phyloP scores from a whole-genome alignment of 2,797 vertebrate species.

The Ataeniobius toweri region DNA sequence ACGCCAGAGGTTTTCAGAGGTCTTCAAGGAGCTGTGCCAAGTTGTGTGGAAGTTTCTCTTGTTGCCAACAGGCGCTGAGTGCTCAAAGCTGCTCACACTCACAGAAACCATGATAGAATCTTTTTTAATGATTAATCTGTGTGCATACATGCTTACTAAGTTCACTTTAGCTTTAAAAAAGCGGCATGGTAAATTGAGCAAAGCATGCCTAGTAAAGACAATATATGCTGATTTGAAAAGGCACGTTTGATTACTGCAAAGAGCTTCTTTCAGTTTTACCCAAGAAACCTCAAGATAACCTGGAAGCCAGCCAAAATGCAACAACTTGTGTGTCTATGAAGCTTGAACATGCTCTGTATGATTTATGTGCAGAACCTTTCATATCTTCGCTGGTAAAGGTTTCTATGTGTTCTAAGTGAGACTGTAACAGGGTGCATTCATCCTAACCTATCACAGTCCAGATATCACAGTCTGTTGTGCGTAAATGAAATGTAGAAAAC shows the following conservation, averaged over 20 bases:
- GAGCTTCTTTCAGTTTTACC: slow-evolving; percentile 7
- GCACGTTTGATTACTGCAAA: slow-evolving; percentile 21
- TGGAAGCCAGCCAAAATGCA: slow-evolving; percentile 27
- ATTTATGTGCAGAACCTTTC: no score
- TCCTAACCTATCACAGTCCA: no score
- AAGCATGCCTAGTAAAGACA: background rate
- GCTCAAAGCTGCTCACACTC: slow-evolving; percentile 30
- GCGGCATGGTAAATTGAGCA: background rate
- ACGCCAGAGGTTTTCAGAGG: slow-evolving; percentile 68
- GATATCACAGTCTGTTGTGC: no score
- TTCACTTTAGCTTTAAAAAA: slow-evolving; percentile 3
- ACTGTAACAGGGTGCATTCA: background rate
- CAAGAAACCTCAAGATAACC: slow-evolving; percentile 13
- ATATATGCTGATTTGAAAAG: slow-evolving; percentile 2
- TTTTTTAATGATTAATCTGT: slow-evolving; percentile 19
- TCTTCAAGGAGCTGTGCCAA: slow-evolving; percentile 72
- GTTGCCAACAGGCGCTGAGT: slow-evolving; percentile 65
- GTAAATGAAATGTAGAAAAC: background rate
- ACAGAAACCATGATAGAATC: slow-evolving; percentile 29
- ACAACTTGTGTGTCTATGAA: background rate
- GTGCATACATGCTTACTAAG: background rate
- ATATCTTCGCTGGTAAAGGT: no score
- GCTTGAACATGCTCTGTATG: no score
- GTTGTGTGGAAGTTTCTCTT: slow-evolving; percentile 67
- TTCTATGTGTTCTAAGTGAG: no score